Percentiles rank a stretch among this genome's conserved stretches.
These are phyloP conservation scores for Phacellophora camtschatica DNA, from an alignment of 30 jellyfish, hydroid and myxozoan genomes.

Conservation along the genomic window DNA sequence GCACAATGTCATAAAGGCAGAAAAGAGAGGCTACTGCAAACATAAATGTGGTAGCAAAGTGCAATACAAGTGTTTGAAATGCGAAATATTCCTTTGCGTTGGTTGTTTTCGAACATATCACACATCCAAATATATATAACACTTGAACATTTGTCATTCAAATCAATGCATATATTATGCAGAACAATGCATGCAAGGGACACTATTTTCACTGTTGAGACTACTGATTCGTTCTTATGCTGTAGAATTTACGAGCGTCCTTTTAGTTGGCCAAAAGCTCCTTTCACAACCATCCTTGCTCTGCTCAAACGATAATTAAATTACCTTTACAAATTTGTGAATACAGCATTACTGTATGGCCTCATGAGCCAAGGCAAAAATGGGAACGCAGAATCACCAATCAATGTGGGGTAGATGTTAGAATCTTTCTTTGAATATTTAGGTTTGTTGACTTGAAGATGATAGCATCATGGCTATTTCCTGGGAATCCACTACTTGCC, in stretches of 20 bases:
- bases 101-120: neutral
- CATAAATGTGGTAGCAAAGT: neutral
- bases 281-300: conserved; percentile 50
- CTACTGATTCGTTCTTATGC: conserved; percentile 15
- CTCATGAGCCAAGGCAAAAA: conserved; percentile 36
- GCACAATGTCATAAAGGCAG: neutral
- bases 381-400: conserved; percentile 60
- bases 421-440: neutral
- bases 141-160: conserved; percentile 49
- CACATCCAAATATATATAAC: no score
- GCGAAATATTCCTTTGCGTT: neutral
- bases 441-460: conserved; percentile 59
- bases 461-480: conserved; percentile 58
- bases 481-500: conserved; percentile 73
- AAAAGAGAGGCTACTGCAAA: conserved; percentile 1
- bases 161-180: conserved; percentile 45
- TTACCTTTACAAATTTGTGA: conserved; percentile 33
- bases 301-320: conserved; percentile 44
- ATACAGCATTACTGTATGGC: conserved; percentile 50
- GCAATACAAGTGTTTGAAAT: neutral
- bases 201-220: conserved; percentile 1
- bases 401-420: conserved; percentile 22
- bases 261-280: conserved; percentile 65
- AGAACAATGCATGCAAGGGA: conserved; percentile 59
- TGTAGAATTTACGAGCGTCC: conserved; percentile 44